Evolutionary conservation across 1,140 invertebrate genomes (phyloP).

Genomic region (Trypoxylus dichotomus): DNA sequence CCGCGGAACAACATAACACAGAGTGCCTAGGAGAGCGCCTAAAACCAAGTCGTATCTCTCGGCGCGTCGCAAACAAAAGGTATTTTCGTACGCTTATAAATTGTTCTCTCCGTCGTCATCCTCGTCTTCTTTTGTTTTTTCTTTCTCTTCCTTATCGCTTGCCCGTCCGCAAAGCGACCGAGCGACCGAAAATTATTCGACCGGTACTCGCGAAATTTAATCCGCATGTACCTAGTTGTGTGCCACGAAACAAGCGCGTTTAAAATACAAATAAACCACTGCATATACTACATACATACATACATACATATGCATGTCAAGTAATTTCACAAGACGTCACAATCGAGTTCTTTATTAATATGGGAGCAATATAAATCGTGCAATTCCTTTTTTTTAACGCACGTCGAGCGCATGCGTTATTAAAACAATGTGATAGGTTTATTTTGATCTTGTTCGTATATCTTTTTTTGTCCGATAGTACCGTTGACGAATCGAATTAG

Average conservation of each 20-base stretch:
- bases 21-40: constrained; percentile 23
- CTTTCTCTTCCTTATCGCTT: not conserved
- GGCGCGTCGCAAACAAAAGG: not conserved
- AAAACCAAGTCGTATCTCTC: constrained; percentile 19
- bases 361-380: not conserved
- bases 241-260: not conserved
- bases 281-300: no score
- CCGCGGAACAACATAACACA: constrained; percentile 21
- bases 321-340: not conserved
- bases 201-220: not conserved
- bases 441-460: not conserved
- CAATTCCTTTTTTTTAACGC: not conserved
- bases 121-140: not conserved
- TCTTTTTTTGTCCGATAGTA: not conserved
- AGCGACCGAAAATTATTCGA: not conserved
- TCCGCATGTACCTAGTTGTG: not conserved
- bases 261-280: not conserved
- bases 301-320: not conserved
- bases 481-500: not conserved
- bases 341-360: not conserved
- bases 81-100: constrained; percentile 5
- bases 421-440: constrained; percentile 22
- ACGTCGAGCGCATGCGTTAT: constrained; percentile 16
- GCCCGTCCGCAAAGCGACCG: not conserved
- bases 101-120: not conserved